A percentile compares a stretch with the other conserved stretches of the same genome.
phyloP scores from a whole-genome alignment of 2,113 vertebrate species.

The Manacus vitellinus region DNA sequence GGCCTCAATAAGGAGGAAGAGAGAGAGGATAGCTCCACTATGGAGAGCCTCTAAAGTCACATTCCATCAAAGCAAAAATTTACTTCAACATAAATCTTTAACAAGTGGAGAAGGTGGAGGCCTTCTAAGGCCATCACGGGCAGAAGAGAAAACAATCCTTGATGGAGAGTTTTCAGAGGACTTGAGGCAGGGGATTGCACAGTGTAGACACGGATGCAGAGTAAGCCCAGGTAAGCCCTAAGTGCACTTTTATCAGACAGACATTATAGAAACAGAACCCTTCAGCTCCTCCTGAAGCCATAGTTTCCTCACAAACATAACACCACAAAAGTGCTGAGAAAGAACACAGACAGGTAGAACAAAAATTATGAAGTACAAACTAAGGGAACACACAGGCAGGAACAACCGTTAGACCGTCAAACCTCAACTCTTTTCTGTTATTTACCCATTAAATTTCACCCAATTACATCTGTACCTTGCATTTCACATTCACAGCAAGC shows the following conservation, averaged over 20 bases:
- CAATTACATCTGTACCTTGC: neutral
- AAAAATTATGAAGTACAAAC: neutral
- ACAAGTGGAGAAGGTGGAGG: neutral
- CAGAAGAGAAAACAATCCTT: neutral
- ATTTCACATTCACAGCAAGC: neutral
- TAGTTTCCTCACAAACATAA: neutral
- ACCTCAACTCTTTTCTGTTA: neutral
- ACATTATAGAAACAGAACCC: neutral
- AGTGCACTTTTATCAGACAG: neutral
- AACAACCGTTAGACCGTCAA: neutral
- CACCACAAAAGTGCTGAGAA: neutral
- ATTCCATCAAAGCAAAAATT: neutral
- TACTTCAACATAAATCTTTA: slow-evolving; percentile 2
- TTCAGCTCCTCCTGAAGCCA: neutral
- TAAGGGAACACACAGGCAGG: neutral
- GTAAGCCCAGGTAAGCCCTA: neutral
- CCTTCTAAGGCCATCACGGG: neutral
- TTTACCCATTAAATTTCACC: neutral
- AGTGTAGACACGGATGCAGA: accelerated
- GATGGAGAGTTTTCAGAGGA: neutral
- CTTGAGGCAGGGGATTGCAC: neutral
- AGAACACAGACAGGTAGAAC: neutral
- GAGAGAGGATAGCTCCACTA: neutral
- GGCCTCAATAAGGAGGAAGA: neutral
- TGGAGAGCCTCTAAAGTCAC: neutral